Conservation (phyloP, 2,888 invertebrate genomes). For the Hoplodrina blanda region DNA sequence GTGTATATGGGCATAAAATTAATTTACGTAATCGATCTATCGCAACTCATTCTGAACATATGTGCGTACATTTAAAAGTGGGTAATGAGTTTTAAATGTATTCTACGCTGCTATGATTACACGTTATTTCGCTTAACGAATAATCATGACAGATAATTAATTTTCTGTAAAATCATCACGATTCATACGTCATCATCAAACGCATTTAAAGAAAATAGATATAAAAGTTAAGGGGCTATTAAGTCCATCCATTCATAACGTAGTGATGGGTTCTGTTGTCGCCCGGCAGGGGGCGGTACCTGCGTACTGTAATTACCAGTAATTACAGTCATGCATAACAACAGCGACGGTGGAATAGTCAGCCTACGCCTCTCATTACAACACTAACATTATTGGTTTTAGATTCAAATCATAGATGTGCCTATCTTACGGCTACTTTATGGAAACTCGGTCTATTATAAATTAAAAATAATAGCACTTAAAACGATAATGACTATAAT, state of each 20-base stretch:
- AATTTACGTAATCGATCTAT: constrained; percentile 40
- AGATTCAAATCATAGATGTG: constrained; percentile 31
- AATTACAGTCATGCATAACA: constrained; percentile 76
- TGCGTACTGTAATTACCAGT: constrained; percentile 74
- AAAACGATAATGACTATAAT: constrained; percentile 25
- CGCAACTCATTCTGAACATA: constrained; percentile 29
- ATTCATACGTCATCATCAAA: constrained; percentile 17
- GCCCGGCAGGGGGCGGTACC: constrained; percentile 73
- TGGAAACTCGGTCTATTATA: constrained; percentile 30
- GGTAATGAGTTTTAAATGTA: constrained; percentile 42
- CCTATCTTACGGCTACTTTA: constrained; percentile 34
- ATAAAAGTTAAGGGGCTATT: constrained; percentile 29
- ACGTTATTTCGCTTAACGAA: constrained; percentile 3
- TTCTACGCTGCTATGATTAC: constrained; percentile 12
- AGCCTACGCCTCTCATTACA: constrained; percentile 50
- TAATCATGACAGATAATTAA: constrained; percentile 8
- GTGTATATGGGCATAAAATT: constrained; percentile 37
- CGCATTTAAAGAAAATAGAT: constrained; percentile 14
- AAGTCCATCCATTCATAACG: constrained; percentile 61
- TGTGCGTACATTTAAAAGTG: constrained; percentile 28
- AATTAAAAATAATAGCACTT: constrained; percentile 20
- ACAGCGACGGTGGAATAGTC: constrained; percentile 45
- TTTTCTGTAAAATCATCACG: constrained; percentile 32
- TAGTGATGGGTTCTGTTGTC: constrained; percentile 48
- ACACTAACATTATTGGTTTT: constrained; percentile 42